phyloP scores from a whole-genome alignment of 2,113 vertebrate genomes.

The Mola mola region DNA sequence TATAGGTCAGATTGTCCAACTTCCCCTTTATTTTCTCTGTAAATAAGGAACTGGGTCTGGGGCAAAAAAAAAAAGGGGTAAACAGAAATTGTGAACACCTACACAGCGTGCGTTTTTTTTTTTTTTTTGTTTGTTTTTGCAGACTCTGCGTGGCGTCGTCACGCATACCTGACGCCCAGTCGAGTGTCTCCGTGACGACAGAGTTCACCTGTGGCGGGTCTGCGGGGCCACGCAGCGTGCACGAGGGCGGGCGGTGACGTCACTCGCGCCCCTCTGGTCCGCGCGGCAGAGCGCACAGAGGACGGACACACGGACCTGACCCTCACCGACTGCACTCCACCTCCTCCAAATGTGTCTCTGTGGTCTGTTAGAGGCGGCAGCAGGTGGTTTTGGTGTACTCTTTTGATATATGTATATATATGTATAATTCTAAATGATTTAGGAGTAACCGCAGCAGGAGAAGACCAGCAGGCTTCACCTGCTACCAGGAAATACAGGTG shows the following conservation, averaged over 20 bases:
- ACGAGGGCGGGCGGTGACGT: constrained; percentile 62
- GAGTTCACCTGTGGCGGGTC: constrained; percentile 33
- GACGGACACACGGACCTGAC: constrained; percentile 6
- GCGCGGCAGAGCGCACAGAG: constrained; percentile 28
- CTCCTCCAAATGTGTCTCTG: constrained; percentile 55
- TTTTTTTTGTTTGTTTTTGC: no score
- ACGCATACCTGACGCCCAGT: no score
- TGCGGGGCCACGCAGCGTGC: background rate
- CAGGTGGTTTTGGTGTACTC: constrained; percentile 51
- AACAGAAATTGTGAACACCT: background rate
- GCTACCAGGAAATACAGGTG: constrained; percentile 57
- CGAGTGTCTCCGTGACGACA: background rate
- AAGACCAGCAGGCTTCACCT: constrained; percentile 34
- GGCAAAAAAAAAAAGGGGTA: background rate
- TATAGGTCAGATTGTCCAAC: background rate
- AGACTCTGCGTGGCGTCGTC: background rate
- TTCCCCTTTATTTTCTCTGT: constrained; percentile 35
- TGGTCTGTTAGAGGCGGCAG: constrained; percentile 33
- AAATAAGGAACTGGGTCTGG: constrained; percentile 2
- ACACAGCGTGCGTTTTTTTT: background rate
- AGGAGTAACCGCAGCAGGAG: background rate
- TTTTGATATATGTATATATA: background rate
- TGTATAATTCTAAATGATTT: background rate
- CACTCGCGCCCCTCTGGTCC: constrained; percentile 45
- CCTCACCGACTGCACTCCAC: background rate